Percentiles rank a stretch among this genome's conserved stretches.
Evolutionary conservation across 2,113 vertebrate species (phyloP).

Genomic region (Notothenia coriiceps): DNA sequence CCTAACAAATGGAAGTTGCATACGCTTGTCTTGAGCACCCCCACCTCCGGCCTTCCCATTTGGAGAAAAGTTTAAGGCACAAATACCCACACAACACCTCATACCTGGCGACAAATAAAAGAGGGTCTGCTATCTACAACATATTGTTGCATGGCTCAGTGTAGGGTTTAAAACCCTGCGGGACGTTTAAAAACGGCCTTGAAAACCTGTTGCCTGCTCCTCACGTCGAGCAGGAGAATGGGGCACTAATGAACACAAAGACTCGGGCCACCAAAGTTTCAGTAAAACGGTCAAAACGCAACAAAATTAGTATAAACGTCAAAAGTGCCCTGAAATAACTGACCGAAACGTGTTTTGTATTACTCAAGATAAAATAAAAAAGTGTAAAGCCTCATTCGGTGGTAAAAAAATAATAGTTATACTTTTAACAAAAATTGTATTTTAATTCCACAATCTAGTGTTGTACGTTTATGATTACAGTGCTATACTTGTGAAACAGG

Average conservation of each 20-base stretch:
- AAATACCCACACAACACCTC: constrained; percentile 26
- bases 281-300: background rate
- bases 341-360: accelerated
- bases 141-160: background rate
- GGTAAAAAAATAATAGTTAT: background rate
- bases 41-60: constrained; percentile 59
- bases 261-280: constrained; percentile 58
- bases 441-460: background rate
- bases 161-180: constrained; percentile 19
- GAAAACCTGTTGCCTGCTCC: constrained; percentile 78
- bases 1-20: constrained; percentile 80
- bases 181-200: constrained; percentile 41
- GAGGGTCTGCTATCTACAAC: background rate
- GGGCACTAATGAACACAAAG: constrained; percentile 68
- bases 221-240: constrained; percentile 41
- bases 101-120: background rate
- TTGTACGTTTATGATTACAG: background rate
- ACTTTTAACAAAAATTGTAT: background rate
- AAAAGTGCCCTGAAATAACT: accelerated
- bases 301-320: background rate
- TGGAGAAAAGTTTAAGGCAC: constrained; percentile 45
- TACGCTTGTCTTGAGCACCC: constrained; percentile 65
- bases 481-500: background rate
- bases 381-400: background rate
- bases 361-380: background rate